Percentiles rank a stretch among this genome's conserved stretches.
Evolutionary conservation across 2,888 invertebrate species (phyloP).

Genomic region (Perizoma affinitatum): DNA sequence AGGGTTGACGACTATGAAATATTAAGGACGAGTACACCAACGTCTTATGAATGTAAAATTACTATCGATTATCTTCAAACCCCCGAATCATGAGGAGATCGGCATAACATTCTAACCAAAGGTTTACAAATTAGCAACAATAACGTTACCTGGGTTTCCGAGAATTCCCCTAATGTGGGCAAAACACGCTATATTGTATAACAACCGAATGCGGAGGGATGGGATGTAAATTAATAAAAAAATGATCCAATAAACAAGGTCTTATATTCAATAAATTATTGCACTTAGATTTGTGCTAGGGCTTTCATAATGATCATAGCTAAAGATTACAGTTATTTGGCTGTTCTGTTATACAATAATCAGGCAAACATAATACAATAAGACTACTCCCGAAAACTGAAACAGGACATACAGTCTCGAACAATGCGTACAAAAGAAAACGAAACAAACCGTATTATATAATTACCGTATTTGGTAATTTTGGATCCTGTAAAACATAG

Average conservation of each 20-base stretch:
- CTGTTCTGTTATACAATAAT: no score
- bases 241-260: conserved; percentile 1
- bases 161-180: conserved; percentile 42
- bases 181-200: conserved; percentile 47
- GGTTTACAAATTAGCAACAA: conserved; percentile 41
- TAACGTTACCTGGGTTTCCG: conserved; percentile 38
- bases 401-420: no score
- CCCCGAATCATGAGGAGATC: conserved; percentile 24
- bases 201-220: conserved; percentile 41
- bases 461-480: no score
- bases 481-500: neutral
- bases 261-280: neutral
- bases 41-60: neutral
- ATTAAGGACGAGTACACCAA: neutral
- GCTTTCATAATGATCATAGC: no score
- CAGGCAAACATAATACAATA: no score
- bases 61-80: conserved; percentile 17
- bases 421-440: no score
- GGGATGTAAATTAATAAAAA: conserved; percentile 38
- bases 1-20: no score
- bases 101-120: conserved; percentile 29
- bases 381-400: no score
- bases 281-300: no score
- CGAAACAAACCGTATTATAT: no score
- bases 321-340: no score